Evolutionary conservation across 2,113 vertebrate genomes (phyloP), one percentile per base, ranked within the genome.

Genomic region (Caloenas nicobarica): DNA sequence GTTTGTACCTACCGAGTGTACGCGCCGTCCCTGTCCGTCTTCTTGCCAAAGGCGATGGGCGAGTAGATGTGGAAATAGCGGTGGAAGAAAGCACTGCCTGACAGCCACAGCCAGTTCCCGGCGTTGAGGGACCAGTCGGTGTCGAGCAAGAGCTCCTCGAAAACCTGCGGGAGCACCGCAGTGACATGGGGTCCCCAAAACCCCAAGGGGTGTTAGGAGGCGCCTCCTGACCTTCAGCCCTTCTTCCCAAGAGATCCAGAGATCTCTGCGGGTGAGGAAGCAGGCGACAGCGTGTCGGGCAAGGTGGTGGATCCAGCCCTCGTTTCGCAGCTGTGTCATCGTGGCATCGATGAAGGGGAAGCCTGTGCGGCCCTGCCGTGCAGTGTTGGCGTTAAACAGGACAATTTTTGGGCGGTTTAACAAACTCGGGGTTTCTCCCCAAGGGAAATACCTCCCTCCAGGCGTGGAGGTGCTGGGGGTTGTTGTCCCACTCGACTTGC

Each of bases 251-350:
- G 85, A 98, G 95, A 98, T 96, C 98, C 90, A 95, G 65, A 98
- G 94, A 80, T 98, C 98, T 51, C 97, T 97, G 7, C 97, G 95
- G 19, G 97, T 98, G 73, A 98, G 97, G 76, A 98, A 98, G 84
- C 97, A 98, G 69, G 98, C 98, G 1, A 98, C 96, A 3, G 97
- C 96, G 3, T 98, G 98, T 53, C 96, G 95, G 44, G 97, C 97
- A n/a, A 98, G 95, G 92, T 98, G 97, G 71, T 98, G 98, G 86
- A 98, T 98, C 97, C 98, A 98, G 36, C 98, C 98, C 91, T 98
- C 97, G 18, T 93, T 88, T 44, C 95, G 95, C 64, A 98, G 95
- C 97, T 98, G 98, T 24, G 95, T 98, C 98, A 98, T 98, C 84
- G 98, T 98, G 93, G 98, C 96, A 3, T 98, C 97, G 11, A 98